phyloP scores from a whole-genome alignment of 2,888 invertebrate genomes.

The Maniola hyperantus region DNA sequence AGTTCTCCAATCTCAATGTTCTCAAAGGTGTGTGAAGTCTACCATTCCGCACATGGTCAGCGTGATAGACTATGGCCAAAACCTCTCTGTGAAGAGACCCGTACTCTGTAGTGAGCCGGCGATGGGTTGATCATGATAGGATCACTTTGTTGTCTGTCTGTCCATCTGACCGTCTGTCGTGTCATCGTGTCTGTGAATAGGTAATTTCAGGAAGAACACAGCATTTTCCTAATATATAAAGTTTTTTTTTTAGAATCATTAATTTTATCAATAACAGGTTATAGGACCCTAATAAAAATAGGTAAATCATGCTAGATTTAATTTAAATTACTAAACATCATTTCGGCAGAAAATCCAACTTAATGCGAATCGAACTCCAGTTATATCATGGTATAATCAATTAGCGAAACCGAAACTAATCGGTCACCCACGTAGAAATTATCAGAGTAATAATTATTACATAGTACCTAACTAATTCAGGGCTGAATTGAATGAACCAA shows the following conservation, averaged over 20 bases:
- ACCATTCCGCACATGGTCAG: no score
- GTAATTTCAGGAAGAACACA: no score
- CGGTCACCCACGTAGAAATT: slow-evolving; percentile 24
- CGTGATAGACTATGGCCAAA: no score
- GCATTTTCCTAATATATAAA: no score
- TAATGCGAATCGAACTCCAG: slow-evolving; percentile 20
- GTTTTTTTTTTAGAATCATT: background rate
- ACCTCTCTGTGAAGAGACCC: no score
- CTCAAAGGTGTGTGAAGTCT: no score
- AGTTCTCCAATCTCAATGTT: no score
- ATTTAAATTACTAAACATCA: background rate
- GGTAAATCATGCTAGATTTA: background rate
- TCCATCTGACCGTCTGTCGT: no score
- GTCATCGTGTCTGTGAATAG: no score
- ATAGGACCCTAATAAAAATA: background rate
- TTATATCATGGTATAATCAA: slow-evolving; percentile 23
- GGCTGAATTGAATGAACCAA: slow-evolving; percentile 5
- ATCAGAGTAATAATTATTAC: slow-evolving; percentile 10
- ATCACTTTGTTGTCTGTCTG: no score
- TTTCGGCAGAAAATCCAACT: slow-evolving; percentile 10
- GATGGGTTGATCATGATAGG: no score
- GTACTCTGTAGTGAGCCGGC: no score
- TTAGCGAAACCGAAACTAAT: slow-evolving; percentile 22
- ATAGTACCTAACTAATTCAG: slow-evolving; percentile 13
- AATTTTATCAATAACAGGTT: background rate